A percentile compares a stretch with the other conserved stretches of the same genome.
Evolutionary conservation across 2,113 vertebrate species (phyloP).

Genomic region (Mustela lutreola): DNA sequence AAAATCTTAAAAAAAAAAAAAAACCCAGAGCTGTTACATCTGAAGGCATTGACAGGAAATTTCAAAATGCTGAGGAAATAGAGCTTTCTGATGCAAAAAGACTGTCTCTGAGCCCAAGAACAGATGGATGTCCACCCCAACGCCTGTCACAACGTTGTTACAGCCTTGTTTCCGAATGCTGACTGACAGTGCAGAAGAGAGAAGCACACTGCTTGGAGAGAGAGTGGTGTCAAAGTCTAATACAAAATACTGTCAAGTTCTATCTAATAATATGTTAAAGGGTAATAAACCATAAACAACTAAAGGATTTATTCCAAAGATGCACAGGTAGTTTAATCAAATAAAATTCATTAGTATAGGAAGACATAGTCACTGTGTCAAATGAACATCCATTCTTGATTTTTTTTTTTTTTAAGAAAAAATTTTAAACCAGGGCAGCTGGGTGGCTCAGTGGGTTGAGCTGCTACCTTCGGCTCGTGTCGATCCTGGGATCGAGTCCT

Average conservation of each 20-base stretch:
- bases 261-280: background rate
- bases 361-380: background rate
- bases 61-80: background rate
- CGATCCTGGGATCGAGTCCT: no score
- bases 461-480: no score
- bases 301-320: background rate
- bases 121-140: background rate
- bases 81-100: background rate
- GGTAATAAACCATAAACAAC: background rate
- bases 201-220: background rate
- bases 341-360: background rate
- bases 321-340: background rate
- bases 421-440: background rate
- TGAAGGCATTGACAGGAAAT: background rate
- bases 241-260: conserved; percentile 10
- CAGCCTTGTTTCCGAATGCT: conserved; percentile 12
- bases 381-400: background rate
- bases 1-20: no score
- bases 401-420: background rate
- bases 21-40: background rate
- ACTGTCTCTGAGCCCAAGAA: background rate
- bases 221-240: background rate
- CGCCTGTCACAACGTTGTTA: background rate
- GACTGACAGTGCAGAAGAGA: background rate
- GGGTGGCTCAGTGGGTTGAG: no score